Conservation (phyloP, 37 sponge, comb jelly and placozoan genomes). For the Haliclona indistincta region DNA sequence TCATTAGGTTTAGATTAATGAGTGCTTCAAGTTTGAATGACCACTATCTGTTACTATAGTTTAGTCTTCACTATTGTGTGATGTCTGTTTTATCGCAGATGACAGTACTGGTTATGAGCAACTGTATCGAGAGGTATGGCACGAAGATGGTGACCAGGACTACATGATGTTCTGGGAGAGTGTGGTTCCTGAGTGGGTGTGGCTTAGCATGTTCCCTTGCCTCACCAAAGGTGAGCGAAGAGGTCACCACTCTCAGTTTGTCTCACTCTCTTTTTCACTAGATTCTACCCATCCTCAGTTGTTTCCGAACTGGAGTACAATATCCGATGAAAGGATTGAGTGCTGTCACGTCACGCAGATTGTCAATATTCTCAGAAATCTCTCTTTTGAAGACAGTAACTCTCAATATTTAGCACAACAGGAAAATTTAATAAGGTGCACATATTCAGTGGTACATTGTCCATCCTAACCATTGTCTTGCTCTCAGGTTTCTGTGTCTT, state of each 20-base stretch:
- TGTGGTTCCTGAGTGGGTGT: constrained; percentile 48
- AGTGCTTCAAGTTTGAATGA: no score
- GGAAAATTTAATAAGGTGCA: constrained; percentile 5
- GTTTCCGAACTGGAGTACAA: not conserved
- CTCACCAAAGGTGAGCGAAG: constrained; percentile 5
- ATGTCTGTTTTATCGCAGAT: no score
- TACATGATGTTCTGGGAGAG: constrained; percentile 56
- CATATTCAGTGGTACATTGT: no score
- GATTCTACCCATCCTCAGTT: not conserved
- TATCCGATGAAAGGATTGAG: constrained; percentile 23
- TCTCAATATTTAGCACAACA: constrained; percentile 9
- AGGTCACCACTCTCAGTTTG: not conserved
- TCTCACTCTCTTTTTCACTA: not conserved
- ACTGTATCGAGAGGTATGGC: constrained; percentile 37
- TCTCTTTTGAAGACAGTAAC: constrained; percentile 22
- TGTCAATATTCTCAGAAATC: constrained; percentile 46
- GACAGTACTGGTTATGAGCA: constrained; percentile 40
- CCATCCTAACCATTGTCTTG: not conserved
- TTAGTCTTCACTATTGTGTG: no score
- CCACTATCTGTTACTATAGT: no score
- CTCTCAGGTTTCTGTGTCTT: constrained; percentile 37
- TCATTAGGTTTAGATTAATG: no score
- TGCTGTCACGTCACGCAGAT: constrained; percentile 46
- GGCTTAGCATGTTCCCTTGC: not conserved
- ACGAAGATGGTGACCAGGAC: constrained; percentile 11